These are phyloP conservation scores for Mirounga angustirostris DNA, from an alignment of 2,113 vertebrate species.

Conservation along the genomic window DNA sequence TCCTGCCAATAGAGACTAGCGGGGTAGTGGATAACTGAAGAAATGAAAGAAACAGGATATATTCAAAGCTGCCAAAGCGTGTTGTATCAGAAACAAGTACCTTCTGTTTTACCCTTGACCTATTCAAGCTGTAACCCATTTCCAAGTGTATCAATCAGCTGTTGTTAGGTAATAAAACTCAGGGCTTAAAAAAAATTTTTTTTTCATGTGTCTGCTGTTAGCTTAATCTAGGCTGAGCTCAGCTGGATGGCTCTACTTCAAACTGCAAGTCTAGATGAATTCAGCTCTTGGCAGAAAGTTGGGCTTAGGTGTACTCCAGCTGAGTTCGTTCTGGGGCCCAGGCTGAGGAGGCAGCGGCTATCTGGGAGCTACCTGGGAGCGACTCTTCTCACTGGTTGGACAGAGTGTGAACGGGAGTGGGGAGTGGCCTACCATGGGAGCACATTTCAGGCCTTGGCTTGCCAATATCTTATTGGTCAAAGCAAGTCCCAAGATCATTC, in stretches of 20 bases:
- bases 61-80: background rate
- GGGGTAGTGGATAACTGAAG: background rate
- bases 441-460: slow-evolving; percentile 25
- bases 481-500: background rate
- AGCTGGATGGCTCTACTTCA: background rate
- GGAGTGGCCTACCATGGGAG: background rate
- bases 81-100: background rate
- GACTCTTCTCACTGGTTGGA: background rate
- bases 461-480: background rate
- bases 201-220: background rate
- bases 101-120: background rate
- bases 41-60: background rate
- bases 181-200: background rate
- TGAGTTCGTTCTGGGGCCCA: background rate
- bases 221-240: background rate
- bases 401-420: background rate
- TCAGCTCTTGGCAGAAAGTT: background rate
- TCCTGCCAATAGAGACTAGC: background rate
- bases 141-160: background rate
- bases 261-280: background rate
- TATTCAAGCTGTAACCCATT: background rate
- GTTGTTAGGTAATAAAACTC: background rate
- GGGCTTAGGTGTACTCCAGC: background rate
- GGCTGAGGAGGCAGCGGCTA: background rate
- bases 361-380: background rate